A percentile compares a stretch with the other conserved stretches of the same genome.
Conservation (phyloP, 2,888 invertebrate genomes). For the Rapana venosa region DNA sequence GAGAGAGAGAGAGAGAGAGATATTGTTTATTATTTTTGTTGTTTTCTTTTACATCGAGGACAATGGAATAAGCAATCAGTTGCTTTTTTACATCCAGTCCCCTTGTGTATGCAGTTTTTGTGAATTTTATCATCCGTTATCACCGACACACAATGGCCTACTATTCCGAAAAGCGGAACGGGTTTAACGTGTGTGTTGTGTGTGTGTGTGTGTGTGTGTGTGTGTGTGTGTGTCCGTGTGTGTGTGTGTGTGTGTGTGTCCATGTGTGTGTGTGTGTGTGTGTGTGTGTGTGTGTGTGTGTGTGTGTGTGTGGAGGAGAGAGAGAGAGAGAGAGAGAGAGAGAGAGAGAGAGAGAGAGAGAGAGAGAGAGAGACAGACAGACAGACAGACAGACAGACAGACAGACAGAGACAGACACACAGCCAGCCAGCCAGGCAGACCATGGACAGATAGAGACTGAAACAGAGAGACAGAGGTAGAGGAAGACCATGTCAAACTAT, state of each 20-base stretch:
- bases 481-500: not conserved
- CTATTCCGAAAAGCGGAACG: too few relatives aligned
- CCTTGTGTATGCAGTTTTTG: too few relatives aligned
- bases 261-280: not conserved
- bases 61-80: too few relatives aligned
- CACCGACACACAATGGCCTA: too few relatives aligned
- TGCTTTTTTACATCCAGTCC: too few relatives aligned
- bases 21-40: too few relatives aligned
- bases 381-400: constrained; percentile 19
- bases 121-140: too few relatives aligned
- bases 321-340: not conserved
- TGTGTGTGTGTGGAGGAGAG: not conserved
- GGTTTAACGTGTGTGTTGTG: not conserved
- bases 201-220: not conserved
- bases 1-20: too few relatives aligned
- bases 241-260: not conserved
- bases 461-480: constrained; percentile 26
- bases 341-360: not conserved
- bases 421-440: not conserved
- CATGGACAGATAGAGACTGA: not conserved
- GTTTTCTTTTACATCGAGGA: too few relatives aligned
- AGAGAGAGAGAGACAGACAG: not conserved
- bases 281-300: not conserved
- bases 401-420: not conserved
- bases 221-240: not conserved